Base-by-base conservation (phyloP, 2,888 invertebrate genomes). In the Eupithecia tripunctaria region DNA sequence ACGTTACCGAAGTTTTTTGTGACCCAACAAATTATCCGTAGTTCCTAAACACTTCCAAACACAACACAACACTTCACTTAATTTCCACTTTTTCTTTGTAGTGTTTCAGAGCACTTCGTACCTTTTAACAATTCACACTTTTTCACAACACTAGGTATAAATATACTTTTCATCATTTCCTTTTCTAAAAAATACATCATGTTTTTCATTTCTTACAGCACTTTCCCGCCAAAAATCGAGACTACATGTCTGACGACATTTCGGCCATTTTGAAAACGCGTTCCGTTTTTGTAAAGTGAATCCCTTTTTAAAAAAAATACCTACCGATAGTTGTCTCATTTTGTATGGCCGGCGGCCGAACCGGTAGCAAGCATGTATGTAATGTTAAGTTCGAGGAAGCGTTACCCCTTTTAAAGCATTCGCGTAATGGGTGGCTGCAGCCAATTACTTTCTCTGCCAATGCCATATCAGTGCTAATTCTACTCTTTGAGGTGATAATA, bases 311-410 rank as follows among this genome's bases (percentile, higher is more conserved):
- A 60, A n/a, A 8, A 60, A 65, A 18, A 68, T 75, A 94, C 94
- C 92, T 91, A 94, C 94, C 94, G 91, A 90, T 90, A 91, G 86
- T 84, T 89, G 91, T 90, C 90, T 92, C 94, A 94, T 94, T 87
- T 88, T 93, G 91, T 82, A 82, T 85, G 82, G 85, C 85, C 88
- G 86, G 84, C 85, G 87, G 85, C 88, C 88, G 86, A 14, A 32
- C 62, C 62, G 36, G 85, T 88, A 85, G 88, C 88, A 85, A 86
- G 84, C 88, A 88, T 85, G 85, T 85, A 89, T 88, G 90, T 89
- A 90, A 88, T 94, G 89, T 86, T 89, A 81, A 75, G 86, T 81
- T 83, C 82, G 82, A 88, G 91, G 91, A 90, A 92, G 87, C 88
- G 81, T 78, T 85, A 86, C 87, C 86, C 85, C 88, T 93, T 94